Base-by-base conservation (phyloP, 2,888 invertebrate species). In the Drosophila fungiperda region DNA sequence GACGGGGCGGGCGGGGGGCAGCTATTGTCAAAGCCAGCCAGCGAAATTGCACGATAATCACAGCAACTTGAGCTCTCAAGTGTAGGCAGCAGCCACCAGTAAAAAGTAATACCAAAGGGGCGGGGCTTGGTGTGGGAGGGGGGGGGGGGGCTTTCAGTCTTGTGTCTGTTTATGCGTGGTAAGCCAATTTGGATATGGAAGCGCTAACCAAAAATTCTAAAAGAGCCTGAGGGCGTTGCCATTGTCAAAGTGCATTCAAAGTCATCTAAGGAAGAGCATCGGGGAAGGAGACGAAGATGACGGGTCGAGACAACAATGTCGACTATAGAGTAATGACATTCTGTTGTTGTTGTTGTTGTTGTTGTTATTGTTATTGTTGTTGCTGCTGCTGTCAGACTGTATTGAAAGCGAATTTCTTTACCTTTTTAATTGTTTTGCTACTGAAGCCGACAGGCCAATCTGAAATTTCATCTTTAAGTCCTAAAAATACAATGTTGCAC, bases 11-110 rank as follows among this genome's bases (percentile, higher is more conserved):
- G 57, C 45, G 49, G 53, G 29, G 1, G 29, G 64, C 50, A 65
- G 61, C 80, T 71, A 87, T 87, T 89, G 89, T 89, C 76, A 89
- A 70, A 54, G 59, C 54, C 68, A 72, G 73, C 69, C 73, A 69
- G 71, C 67, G 71, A 89, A 89, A 90, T 87, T 90, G 87, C 84
- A 90, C 80, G 89, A 87, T 89, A 87, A 87, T 90, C 89, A 87
- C 80, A 83, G 87, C 89, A 87, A 90, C 89, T 87, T 87, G 90
- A 89, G 75, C 77, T 70, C 69, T 89, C 82, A 82, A 90, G 90
- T 89, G 87, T 74, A 77, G 64, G 71, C 62, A 60, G 62, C 53
- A 60, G 62, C 53, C 38, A 45, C 32, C 20, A 42, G 52, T 29
- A 45, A 23, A 58, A 59, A 66, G 29, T 60, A 58, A 53, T 45